Conservation (phyloP, 2,797 vertebrate genomes). For the Pseudochirops cupreus region DNA sequence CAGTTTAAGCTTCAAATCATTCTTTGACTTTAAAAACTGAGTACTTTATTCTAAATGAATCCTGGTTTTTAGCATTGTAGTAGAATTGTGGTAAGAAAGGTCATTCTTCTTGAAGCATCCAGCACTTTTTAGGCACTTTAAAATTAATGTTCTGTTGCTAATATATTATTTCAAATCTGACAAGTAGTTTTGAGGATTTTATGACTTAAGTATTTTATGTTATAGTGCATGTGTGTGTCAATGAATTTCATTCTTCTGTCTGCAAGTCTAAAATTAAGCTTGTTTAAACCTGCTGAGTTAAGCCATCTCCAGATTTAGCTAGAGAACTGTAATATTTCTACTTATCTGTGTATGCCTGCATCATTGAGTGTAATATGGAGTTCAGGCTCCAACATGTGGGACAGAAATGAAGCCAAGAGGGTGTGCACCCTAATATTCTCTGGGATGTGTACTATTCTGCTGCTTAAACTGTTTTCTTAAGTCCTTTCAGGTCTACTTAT, state of each 20-base stretch:
- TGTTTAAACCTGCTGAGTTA: constrained; percentile 40
- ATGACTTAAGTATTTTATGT: not conserved
- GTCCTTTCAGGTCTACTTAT: not conserved
- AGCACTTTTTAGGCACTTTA: not conserved
- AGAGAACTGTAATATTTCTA: constrained; percentile 14
- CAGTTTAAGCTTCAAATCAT: not conserved
- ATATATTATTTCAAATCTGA: not conserved
- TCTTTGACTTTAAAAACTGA: not conserved
- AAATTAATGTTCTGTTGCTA: not conserved
- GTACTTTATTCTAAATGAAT: not conserved
- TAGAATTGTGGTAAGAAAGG: not conserved
- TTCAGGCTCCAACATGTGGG: not conserved
- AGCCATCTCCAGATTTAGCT: not conserved
- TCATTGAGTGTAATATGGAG: not conserved
- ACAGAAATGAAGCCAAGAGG: not conserved
- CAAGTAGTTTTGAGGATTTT: not conserved
- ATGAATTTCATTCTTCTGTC: not conserved
- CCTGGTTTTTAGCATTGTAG: not conserved
- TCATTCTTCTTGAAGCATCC: not conserved
- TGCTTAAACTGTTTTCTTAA: not conserved
- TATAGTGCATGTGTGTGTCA: not conserved
- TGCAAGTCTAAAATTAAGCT: not conserved
- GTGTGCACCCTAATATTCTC: not conserved
- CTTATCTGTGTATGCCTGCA: not conserved
- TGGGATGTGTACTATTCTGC: not conserved